A percentile compares a stretch with the other conserved stretches of the same genome.
Evolutionary conservation across 2,888 invertebrate genomes (phyloP).

Genomic region (Nomada fucata): DNA sequence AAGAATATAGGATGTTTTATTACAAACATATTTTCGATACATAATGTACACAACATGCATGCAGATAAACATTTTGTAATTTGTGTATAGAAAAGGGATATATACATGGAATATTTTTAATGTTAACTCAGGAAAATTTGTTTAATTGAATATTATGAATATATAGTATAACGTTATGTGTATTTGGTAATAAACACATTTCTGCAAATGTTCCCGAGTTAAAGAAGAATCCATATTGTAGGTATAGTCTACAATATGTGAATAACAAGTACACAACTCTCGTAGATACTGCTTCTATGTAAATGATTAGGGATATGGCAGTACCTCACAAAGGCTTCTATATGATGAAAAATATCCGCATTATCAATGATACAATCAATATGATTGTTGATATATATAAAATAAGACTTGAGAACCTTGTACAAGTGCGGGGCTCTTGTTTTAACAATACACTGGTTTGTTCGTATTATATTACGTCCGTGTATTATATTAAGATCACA

Average conservation of each 20-base stretch:
- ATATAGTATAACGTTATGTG: background rate
- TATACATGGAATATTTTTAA: slow-evolving; percentile 10
- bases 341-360: slow-evolving; percentile 85
- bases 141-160: background rate
- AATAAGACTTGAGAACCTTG: slow-evolving; percentile 85
- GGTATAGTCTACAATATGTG: slow-evolving; percentile 17
- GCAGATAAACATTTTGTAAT: slow-evolving; percentile 27
- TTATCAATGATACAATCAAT: slow-evolving; percentile 85
- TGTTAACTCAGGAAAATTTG: slow-evolving; percentile 41
- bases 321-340: slow-evolving; percentile 84
- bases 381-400: slow-evolving; percentile 85
- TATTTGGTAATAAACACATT: background rate
- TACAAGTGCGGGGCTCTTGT: slow-evolving; percentile 87
- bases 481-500: slow-evolving; percentile 87
- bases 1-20: slow-evolving; percentile 17
- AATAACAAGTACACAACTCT: slow-evolving; percentile 27
- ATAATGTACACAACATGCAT: slow-evolving; percentile 40
- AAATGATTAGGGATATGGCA: slow-evolving; percentile 49
- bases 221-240: slow-evolving; percentile 40
- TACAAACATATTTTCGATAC: slow-evolving; percentile 28
- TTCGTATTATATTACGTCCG: slow-evolving; percentile 86
- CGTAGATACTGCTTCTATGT: slow-evolving; percentile 45
- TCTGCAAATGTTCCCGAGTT: slow-evolving; percentile 37
- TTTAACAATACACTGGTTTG: slow-evolving; percentile 87
- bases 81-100: background rate